A percentile compares a stretch with the other conserved stretches of the same genome.
phyloP scores from a whole-genome alignment of 2,888 invertebrate genomes.

The Caenorhabditis doughertyi region DNA sequence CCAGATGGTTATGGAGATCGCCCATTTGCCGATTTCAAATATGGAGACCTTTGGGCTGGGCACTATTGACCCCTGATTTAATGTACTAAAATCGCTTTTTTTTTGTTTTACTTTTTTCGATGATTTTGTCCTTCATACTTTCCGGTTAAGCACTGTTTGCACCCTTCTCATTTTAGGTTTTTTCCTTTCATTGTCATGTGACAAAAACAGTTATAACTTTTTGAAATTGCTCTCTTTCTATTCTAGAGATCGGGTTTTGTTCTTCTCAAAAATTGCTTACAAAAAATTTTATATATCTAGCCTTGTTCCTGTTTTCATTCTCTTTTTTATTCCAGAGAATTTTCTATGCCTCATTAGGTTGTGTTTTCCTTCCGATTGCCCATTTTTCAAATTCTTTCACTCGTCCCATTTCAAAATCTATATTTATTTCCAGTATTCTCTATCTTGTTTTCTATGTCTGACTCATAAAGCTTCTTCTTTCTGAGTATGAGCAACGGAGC shows the following conservation, averaged over 20 bases:
- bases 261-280: constrained; percentile 36
- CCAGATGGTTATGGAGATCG: constrained; percentile 80
- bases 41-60: constrained; percentile 81
- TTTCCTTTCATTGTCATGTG: constrained; percentile 16
- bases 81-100: neutral
- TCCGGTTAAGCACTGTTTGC: constrained; percentile 4
- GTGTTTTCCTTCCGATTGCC: constrained; percentile 23
- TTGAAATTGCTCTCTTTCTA: constrained; percentile 27
- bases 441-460: constrained; percentile 27
- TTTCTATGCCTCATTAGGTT: constrained; percentile 41
- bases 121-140: neutral
- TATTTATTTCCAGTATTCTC: constrained; percentile 17
- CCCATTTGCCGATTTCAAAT: constrained; percentile 80
- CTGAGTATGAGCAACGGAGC: neutral
- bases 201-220: constrained; percentile 3
- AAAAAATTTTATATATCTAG: constrained; percentile 8
- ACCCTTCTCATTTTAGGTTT: constrained; percentile 8
- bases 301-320: neutral
- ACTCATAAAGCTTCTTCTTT: constrained; percentile 25
- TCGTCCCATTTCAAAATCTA: constrained; percentile 3
- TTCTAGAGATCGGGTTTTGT: constrained; percentile 38
- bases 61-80: constrained; percentile 49
- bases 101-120: neutral
- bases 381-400: constrained; percentile 7
- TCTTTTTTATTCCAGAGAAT: neutral